Evolutionary conservation across 2,113 vertebrate species (phyloP).

Genomic region (Suncus etruscus): DNA sequence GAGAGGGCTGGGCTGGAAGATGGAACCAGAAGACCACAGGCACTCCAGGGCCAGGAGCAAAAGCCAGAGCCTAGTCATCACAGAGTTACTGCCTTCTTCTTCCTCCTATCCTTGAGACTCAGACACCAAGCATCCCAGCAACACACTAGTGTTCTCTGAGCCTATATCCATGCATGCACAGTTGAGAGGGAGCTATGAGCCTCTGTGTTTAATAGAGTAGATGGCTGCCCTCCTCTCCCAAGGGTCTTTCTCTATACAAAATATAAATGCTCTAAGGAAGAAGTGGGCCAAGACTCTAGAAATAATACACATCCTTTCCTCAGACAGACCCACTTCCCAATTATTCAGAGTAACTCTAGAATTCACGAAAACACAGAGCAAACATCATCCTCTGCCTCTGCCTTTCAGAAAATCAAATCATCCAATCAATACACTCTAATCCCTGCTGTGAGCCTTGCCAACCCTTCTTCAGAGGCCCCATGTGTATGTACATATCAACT

Average conservation of each 20-base stretch:
- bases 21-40: not conserved
- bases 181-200: not conserved
- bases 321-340: too few relatives aligned
- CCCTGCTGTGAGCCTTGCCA: too few relatives aligned
- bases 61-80: not conserved
- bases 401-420: too few relatives aligned
- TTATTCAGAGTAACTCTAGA: too few relatives aligned
- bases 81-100: not conserved
- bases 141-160: not conserved
- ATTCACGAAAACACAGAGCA: too few relatives aligned
- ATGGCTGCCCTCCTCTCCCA: not conserved
- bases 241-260: not conserved
- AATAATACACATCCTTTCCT: not conserved
- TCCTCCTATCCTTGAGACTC: not conserved
- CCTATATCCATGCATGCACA: not conserved
- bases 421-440: too few relatives aligned
- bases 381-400: too few relatives aligned
- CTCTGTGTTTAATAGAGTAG: not conserved
- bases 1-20: not conserved
- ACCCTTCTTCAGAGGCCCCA: too few relatives aligned
- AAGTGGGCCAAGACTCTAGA: conserved; percentile 3
- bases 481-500: too few relatives aligned
- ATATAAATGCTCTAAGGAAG: not conserved
- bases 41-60: conserved; percentile 1
- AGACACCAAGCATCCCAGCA: not conserved